Evolutionary conservation across 2,888 invertebrate species (phyloP), one percentile per base, ranked within the genome.

Genomic region (Malacosoma neustria): DNA sequence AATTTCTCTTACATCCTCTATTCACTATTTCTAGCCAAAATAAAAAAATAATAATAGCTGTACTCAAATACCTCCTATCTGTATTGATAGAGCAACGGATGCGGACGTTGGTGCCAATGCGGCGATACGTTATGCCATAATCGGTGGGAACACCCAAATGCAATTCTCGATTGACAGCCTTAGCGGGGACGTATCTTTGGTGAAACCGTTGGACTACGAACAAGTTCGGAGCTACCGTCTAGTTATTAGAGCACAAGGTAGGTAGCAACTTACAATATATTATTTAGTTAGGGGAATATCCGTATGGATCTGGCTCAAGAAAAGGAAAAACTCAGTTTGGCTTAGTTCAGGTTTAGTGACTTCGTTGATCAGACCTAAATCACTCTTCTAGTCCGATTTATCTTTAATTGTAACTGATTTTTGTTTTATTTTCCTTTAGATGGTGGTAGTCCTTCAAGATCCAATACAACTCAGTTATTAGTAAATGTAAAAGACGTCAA

Each of bases 101-200:
- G 93, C 93, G 1, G 99, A 99, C 73, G 91, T 93, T 36, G 98
- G 97, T 0, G 89, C 92, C 15, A 99, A 99, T 75, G 96, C 97
- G 2, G 95, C 94, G 1, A 92, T 99, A 38, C 89, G 97, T 34
- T 98, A 96, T 79, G 95, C 95, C 9, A 96, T 99, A 51, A 97
- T 98, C 49, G 96, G 98, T 5, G 97, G 98, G 13, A 98, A 98
- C 77, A 93, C 93, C 0, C 95, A 95, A 65, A 93, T 95, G 51
- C 95, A 96, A 59, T 98, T 99, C 70, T 92, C 95, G 1, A 97
- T 99, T 29, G 98, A 99, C 76, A 94, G 95, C 38, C 89, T 95
- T 54, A 95, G 93, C 40, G 99, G 99, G 0, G 95, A 97, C 63
- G 93, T 97, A 2, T 91, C 93, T 1, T 84, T 98, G 9, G 93